Evolutionary conservation across 2,797 vertebrate species (phyloP), one percentile per base, ranked within the genome.

Genomic region (Tamandua tetradactyla): DNA sequence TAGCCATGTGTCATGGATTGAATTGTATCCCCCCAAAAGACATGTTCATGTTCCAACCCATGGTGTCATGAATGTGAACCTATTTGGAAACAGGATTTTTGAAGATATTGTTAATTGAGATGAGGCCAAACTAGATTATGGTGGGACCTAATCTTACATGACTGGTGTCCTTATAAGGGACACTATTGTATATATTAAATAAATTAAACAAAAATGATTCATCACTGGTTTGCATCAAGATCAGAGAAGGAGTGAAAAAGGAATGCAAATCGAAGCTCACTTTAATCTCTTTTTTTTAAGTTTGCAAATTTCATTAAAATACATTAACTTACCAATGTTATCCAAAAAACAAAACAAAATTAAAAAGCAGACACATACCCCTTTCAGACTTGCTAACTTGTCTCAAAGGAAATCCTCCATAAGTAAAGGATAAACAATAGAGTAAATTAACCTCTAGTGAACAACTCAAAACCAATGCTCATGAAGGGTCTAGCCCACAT

Each of bases 181-280:
- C 52, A 55, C 52, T 14, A 13, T 75, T 75, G 1, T 42, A 61
- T 49, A 10, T 83, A 80, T 68, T 66, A 80, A 80, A 85, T 35
- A 86, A 93, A 93, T 81, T 93, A 59, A 55, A 52, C 64, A 85
- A 85, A 93, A 81, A 49, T 66, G 59, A 93, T 82, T 74, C 42
- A 80, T 35, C 13, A 44, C 62, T 62, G 44, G 49, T 92, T 81
- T 85, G 59, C 35, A 44, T 85, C 23, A 93, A 85, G 66, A 80
- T 66, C 49, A 89, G 37, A 92, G 35, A 87, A 94, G 57, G 55
- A 57, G 44, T 44, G 82, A 71, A 83, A 89, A 89, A 78, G 49
- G 49, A 52, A 52, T 52, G 22, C 10, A n/a, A 89, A 42, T 64
- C n/a, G 15, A 95, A 71, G 32, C 37, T 92, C 40, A 92, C 9